Evolutionary conservation across 1,140 invertebrate species (phyloP), one percentile per base, ranked within the genome.

Genomic region (Lysiphlebus fabarum): DNA sequence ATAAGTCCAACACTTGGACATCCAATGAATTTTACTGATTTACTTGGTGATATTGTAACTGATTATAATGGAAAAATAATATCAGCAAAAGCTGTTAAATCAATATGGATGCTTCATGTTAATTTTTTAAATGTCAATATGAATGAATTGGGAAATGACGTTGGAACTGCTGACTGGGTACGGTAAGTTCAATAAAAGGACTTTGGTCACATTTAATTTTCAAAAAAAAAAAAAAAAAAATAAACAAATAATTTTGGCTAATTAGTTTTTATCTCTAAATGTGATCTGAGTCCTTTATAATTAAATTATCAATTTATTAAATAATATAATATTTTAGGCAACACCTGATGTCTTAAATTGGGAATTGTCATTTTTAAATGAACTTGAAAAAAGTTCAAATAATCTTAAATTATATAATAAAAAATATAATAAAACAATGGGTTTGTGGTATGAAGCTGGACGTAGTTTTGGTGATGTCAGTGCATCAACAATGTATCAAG

Each of bases 391-490:
- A 42, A 65, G 73, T 38, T 71, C 76, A 14, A 34, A 55, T 54
- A 11, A 65, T 36, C 48, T 72, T 7, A 44, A 62, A 42, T 11
- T 47, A 45, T 61, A 9, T 63, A 61, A 64, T 56, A 17, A 11
- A 64, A 26, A 7, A 7, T 49, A 34, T 7, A 76, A 66, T 59
- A 69, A 64, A 62, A 72, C 53, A 17, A 66, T 83, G 7, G 68
- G 74, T 36, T 48, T 89, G 26, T 87, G 79, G 73, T 89, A 86
- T 67, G 82, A 83, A 69, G 80, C 87, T 56, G 85, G 84, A 11
- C 77, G 88, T 77, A 90, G 85, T 76, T 91, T 87, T 76, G 88
- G 85, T 9, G 89, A 91, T 71, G 83, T 88, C 8, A 89, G 84
- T 68, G 79, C 80, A 5, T 76, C 80, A 45, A 77, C 86, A 2